Conservation (phyloP, 2,888 invertebrate genomes). For the Camponotus fellah region DNA sequence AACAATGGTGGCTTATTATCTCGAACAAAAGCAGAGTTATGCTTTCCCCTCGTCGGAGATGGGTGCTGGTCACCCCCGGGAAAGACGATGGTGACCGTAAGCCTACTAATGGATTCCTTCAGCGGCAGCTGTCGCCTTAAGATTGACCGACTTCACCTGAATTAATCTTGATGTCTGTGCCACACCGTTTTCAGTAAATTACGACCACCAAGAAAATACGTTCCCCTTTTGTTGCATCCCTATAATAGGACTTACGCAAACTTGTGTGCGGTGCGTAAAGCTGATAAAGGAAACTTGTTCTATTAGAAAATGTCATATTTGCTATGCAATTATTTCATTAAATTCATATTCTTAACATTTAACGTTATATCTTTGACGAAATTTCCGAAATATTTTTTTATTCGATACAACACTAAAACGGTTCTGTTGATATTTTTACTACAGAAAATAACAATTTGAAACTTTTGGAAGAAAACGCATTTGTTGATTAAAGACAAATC, state of each 20-base stretch:
- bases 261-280: not conserved
- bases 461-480: slow-evolving; percentile 45
- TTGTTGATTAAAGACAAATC: slow-evolving; percentile 57
- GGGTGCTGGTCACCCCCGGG: slow-evolving; percentile 64
- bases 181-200: slow-evolving; percentile 68
- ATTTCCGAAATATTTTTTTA: not conserved
- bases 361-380: not conserved
- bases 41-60: slow-evolving; percentile 66
- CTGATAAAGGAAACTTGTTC: not conserved
- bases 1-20: slow-evolving; percentile 85
- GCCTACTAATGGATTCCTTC: slow-evolving; percentile 85
- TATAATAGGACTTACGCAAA: slow-evolving; percentile 25
- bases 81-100: slow-evolving; percentile 77
- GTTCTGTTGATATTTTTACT: not conserved
- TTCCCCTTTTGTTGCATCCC: not conserved
- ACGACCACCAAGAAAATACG: slow-evolving; percentile 46
- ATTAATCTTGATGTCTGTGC: slow-evolving; percentile 77
- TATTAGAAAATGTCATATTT: not conserved
- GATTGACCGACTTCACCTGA: slow-evolving; percentile 82
- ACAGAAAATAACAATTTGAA: slow-evolving; percentile 19
- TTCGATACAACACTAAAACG: not conserved
- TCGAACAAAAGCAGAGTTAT: slow-evolving; percentile 82
- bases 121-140: slow-evolving; percentile 84
- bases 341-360: slow-evolving; percentile 7
- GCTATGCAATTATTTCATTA: slow-evolving; percentile 10